phyloP scores from a whole-genome alignment of 2,888 invertebrate genomes.

The Synergus itoensis region DNA sequence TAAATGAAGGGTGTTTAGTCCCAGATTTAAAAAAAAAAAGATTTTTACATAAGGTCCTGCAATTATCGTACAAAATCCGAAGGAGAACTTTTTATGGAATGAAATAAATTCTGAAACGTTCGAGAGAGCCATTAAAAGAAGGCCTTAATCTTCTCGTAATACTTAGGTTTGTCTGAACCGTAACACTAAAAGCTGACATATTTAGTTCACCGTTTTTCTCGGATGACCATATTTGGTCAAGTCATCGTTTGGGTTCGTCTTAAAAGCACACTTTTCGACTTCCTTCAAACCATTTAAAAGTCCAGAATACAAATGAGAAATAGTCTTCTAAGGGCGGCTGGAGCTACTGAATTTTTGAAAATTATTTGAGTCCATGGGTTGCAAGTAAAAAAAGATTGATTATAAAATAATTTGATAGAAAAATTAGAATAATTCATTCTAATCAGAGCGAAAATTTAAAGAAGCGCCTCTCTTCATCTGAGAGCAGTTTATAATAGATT shows the following conservation, averaged over 20 bases:
- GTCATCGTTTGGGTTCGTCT: conserved; percentile 52
- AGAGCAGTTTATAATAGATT: conserved; percentile 63
- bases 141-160: not conserved
- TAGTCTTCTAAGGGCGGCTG: conserved; percentile 5
- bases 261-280: conserved; percentile 17
- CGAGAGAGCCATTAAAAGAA: not conserved
- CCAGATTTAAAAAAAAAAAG: not conserved
- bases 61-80: not conserved
- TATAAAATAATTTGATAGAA: not conserved
- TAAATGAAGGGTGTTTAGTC: not conserved
- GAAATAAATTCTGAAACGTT: not conserved
- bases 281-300: conserved; percentile 35
- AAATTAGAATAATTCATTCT: conserved; percentile 76
- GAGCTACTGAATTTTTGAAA: no score
- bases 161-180: not conserved
- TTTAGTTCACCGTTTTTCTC: conserved; percentile 22
- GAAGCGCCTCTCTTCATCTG: conserved; percentile 66
- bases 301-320: conserved; percentile 57
- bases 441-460: conserved; percentile 76
- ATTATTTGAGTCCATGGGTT: conserved; percentile 58
- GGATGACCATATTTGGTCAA: conserved; percentile 39
- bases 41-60: not conserved
- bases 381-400: not conserved
- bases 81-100: conserved; percentile 3
- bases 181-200: not conserved